Base-by-base conservation (phyloP, 2,797 vertebrate species). In the Sebastes minor region DNA sequence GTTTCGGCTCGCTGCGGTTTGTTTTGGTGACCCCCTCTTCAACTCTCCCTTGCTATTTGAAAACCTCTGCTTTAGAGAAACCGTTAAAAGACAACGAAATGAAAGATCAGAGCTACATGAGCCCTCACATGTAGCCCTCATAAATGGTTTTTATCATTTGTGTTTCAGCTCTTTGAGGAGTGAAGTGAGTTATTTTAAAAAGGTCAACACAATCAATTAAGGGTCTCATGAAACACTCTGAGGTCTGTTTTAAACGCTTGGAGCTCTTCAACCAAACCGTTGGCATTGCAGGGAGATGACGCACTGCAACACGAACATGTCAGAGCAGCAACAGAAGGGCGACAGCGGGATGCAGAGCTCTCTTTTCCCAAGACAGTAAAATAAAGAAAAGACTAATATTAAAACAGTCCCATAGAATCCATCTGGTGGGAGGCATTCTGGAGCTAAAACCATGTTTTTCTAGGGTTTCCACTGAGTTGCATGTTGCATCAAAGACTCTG, bases 251-350 rank as follows among this genome's bases (percentile, higher is more conserved):
- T 38, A 38, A 33, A 57, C 1, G 18, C 20, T 62, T 28, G 5
- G 55, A 59, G 76, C 25, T 71, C 52, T 70, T 80, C 33, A 71
- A 78, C 53, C 69, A 76, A 59, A 65, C 52, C 12, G 42, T 32
- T 76, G 64, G 69, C 84, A 62, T 38, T 13, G 23, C 25, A 46
- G 46, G 30, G 73, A 33, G 80, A 76, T 53, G 73, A 84, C 71
- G 72, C 32, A 71, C 28, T 74, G 55, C 38, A 62, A 25, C 68
- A 16, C 5, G 1, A 86, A 79, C 85, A 84, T 77, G 87, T 89
- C 88, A 20, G 81, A 63, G 65, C 73, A 80, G 30, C 72, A 79
- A 27, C 69, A 60, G 53, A 49, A 22, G 6, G 42, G 46, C 49
- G 28, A 8, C 46, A 78, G 49, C 14, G 20, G 66, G 64, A 72